A percentile compares a stretch with the other conserved stretches of the same genome.
Evolutionary conservation across 37 sponge, comb jelly and placozoan genomes (phyloP).

Genomic region (Petrosia ficiformis): DNA sequence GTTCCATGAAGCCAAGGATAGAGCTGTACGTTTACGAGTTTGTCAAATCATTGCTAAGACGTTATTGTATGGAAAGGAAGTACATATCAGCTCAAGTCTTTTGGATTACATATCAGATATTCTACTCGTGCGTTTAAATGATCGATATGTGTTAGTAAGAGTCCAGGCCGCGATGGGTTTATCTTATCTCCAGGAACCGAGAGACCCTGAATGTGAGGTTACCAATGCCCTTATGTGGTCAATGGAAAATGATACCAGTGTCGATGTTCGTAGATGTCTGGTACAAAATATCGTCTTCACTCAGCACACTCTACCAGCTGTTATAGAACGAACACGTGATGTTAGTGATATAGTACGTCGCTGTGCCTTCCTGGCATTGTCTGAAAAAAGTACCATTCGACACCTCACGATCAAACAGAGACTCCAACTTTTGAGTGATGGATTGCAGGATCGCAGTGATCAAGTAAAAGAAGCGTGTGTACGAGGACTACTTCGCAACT

Average conservation of each 20-base stretch:
- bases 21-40: conserved; percentile 60
- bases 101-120: neutral
- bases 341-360: conserved; percentile 51
- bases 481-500: conserved; percentile 53
- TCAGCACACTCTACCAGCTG: conserved; percentile 20
- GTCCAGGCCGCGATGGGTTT: conserved; percentile 54
- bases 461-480: conserved; percentile 53
- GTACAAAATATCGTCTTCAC: conserved; percentile 26
- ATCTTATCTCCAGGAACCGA: conserved; percentile 39
- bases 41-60: conserved; percentile 69
- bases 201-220: conserved; percentile 43
- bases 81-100: neutral
- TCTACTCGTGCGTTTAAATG: neutral
- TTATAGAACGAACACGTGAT: conserved; percentile 74
- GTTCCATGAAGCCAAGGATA: conserved; percentile 53
- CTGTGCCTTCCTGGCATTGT: conserved; percentile 44
- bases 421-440: conserved; percentile 47
- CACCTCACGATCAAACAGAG: conserved; percentile 64
- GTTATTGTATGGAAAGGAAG: conserved; percentile 4
- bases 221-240: conserved; percentile 16
- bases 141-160: conserved; percentile 41
- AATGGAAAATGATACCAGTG: conserved; percentile 43
- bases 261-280: conserved; percentile 56
- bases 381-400: conserved; percentile 49
- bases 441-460: conserved; percentile 51